Conservation (phyloP, 2,113 vertebrate species). For the Copsychus sechellarum region DNA sequence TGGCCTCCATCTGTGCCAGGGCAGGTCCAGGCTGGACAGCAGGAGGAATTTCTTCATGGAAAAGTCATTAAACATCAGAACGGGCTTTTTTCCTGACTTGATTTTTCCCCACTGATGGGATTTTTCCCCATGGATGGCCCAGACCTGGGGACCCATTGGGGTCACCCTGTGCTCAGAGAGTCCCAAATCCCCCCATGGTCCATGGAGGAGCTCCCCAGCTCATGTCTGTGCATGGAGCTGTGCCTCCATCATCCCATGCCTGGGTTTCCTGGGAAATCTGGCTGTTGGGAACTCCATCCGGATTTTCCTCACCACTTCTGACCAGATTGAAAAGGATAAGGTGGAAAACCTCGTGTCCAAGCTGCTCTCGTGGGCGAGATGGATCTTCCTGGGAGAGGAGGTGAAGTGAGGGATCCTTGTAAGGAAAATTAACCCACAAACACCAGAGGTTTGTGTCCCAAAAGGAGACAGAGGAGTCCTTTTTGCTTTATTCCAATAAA, state of each 20-base stretch:
- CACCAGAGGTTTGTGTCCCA: too few relatives aligned
- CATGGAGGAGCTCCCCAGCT: neutral
- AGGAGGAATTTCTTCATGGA: neutral
- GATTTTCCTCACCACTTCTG: neutral
- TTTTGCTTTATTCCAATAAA: too few relatives aligned
- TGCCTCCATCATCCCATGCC: neutral
- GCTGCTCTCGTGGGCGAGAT: fast-evolving
- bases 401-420: too few relatives aligned
- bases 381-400: neutral
- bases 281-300: fast-evolving
- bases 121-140: neutral
- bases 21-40: neutral
- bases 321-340: fast-evolving
- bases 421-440: too few relatives aligned
- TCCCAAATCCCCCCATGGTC: neutral
- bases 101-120: neutral
- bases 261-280: neutral
- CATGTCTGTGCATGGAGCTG: neutral
- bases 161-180: neutral
- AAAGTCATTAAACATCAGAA: neutral
- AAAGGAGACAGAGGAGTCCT: too few relatives aligned
- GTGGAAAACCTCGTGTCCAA: neutral
- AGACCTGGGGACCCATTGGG: fast-evolving
- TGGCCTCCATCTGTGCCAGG: neutral
- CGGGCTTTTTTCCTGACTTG: neutral